Percentiles rank a stretch among this genome's conserved stretches.
These are phyloP conservation scores for Cephus pulcher DNA, from an alignment of 2,888 invertebrate genomes.

Conservation along the genomic window DNA sequence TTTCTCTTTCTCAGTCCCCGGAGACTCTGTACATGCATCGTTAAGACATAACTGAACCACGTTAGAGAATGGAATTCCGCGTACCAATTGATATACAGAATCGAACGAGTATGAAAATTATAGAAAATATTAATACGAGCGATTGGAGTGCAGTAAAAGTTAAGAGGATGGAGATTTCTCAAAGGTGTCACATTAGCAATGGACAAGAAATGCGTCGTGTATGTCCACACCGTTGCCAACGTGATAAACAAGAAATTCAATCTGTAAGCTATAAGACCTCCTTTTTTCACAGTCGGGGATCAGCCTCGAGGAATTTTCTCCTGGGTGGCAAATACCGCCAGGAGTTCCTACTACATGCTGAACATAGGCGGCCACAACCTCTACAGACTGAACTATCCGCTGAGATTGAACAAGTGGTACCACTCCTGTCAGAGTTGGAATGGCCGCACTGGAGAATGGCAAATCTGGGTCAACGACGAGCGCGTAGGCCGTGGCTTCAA, in stretches of 20 bases:
- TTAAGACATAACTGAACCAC: no score
- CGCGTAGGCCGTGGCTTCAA: conserved; percentile 88
- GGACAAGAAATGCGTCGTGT: neutral
- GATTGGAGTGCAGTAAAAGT: neutral
- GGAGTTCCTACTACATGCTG: conserved; percentile 86
- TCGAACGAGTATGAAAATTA: neutral
- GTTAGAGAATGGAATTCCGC: neutral
- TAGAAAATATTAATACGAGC: neutral
- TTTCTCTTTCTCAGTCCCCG: neutral
- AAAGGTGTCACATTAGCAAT: neutral
- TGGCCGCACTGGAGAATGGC: conserved; percentile 90
- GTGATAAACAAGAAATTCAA: neutral
- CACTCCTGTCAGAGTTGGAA: conserved; percentile 91
- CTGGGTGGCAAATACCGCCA: conserved; percentile 84
- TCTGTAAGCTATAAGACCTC: conserved; percentile 12
- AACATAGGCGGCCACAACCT: conserved; percentile 85
- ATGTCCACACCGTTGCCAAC: neutral
- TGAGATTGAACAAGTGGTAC: conserved; percentile 81
- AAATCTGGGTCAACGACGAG: conserved; percentile 88
- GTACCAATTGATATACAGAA: neutral
- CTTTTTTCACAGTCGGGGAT: conserved; percentile 73
- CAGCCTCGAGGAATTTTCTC: conserved; percentile 80
- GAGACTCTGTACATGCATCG: neutral
- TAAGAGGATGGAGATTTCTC: neutral
- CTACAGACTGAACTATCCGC: conserved; percentile 79